These are phyloP conservation scores for Sialis lutaria DNA, from an alignment of 2,888 invertebrate species.

Conservation along the genomic window DNA sequence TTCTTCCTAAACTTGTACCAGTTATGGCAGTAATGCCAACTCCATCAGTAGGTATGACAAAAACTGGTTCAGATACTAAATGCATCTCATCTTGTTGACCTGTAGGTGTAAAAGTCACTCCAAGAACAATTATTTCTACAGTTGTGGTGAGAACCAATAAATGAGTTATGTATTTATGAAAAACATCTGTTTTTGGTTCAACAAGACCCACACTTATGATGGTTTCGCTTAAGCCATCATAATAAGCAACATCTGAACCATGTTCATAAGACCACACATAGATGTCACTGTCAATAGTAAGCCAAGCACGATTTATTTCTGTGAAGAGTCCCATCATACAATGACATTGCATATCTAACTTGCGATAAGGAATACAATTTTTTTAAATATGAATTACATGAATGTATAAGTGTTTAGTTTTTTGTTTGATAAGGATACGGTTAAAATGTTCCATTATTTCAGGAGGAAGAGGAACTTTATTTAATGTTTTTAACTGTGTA, in stretches of 20 bases:
- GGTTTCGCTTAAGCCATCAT: conserved; percentile 86
- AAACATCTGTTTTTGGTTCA: conserved; percentile 74
- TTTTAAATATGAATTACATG: too few relatives aligned
- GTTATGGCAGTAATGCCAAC: conserved; percentile 66
- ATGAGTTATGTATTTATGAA: conserved; percentile 79
- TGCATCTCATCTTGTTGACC: conserved; percentile 60
- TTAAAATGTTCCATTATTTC: conserved; percentile 92
- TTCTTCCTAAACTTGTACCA: conserved; percentile 67
- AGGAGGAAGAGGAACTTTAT: conserved; percentile 76
- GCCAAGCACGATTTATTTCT: conserved; percentile 90
- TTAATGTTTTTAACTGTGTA: conserved; percentile 61
- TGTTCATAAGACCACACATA: conserved; percentile 97
- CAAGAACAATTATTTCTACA: conserved; percentile 80
- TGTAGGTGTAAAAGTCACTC: conserved; percentile 41
- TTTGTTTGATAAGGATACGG: conserved; percentile 53
- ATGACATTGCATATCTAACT: conserved; percentile 80
- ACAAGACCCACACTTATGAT: conserved; percentile 87
- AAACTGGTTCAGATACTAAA: conserved; percentile 86
- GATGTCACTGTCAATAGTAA: conserved; percentile 93
- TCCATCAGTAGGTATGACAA: conserved; percentile 80
- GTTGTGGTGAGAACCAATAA: conserved; percentile 86
- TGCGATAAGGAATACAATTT: background rate
- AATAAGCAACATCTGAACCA: conserved; percentile 88
- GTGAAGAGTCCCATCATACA: conserved; percentile 96
- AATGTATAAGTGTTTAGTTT: too few relatives aligned